Evolutionary conservation across 2,113 vertebrate species (phyloP).

Genomic region (Protomyctophum bolini): DNA sequence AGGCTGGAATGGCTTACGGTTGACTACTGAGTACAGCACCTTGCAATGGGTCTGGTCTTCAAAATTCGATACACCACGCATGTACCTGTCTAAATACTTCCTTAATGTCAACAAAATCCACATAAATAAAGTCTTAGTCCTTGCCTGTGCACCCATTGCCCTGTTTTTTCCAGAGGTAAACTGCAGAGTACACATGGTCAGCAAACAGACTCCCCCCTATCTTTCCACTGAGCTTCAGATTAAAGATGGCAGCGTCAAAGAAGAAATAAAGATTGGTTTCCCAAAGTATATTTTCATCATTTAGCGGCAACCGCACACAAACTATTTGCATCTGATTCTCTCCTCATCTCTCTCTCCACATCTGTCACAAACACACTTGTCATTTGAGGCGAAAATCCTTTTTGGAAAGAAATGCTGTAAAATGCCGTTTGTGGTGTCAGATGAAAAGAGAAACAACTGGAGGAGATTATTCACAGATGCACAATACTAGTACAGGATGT

Average conservation of each 20-base stretch:
- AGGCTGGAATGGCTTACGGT: no score
- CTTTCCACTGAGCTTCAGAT: slow-evolving; percentile 1
- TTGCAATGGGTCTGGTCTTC: no score
- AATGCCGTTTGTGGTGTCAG: slow-evolving; percentile 7
- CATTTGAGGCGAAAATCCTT: slow-evolving; percentile 8
- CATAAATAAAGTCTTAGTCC: no score
- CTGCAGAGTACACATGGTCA: slow-evolving; percentile 2
- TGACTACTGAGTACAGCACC: no score
- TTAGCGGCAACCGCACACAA: not conserved
- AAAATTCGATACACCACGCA: no score
- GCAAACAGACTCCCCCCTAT: not conserved
- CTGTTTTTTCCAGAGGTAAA: not conserved
- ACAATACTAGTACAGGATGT: not conserved
- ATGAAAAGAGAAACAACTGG: slow-evolving; percentile 20
- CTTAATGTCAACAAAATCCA: no score
- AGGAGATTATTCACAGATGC: slow-evolving; percentile 21
- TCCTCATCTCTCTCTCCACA: not conserved
- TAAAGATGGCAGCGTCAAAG: slow-evolving; percentile 3
- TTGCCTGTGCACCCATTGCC: no score
- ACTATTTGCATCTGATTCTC: not conserved
- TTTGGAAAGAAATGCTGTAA: slow-evolving; percentile 1
- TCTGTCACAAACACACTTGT: slow-evolving; percentile 22
- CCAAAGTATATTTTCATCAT: slow-evolving; percentile 1
- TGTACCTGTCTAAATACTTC: no score
- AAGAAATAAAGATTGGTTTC: slow-evolving; percentile 7